Base-by-base conservation (phyloP, 2,797 vertebrate species). In the Zonotrichia albicollis region DNA sequence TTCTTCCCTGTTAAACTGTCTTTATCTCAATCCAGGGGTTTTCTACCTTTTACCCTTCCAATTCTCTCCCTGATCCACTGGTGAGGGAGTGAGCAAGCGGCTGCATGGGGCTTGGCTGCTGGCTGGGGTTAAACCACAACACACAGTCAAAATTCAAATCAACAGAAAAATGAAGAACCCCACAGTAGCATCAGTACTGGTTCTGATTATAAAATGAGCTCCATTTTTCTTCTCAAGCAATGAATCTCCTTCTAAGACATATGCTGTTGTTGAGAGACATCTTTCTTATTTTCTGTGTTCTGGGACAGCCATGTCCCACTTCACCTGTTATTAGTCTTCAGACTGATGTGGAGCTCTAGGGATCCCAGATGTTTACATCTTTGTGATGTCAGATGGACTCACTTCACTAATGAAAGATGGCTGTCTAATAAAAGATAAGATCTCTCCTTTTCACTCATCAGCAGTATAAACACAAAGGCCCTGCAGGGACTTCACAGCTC, bases 81-180 rank as follows among this genome's bases (percentile, higher is more conserved):
- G 30, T 70, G 34, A 10, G 7, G 11, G 20, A 46, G 11, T 34
- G 55, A 68, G n/a, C 0, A 0, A 86, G 25, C 0, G 0, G n/a
- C 46, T 54, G 25, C 16, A 27, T 40, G 30, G 16, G 25, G 20
- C 55, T 48, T 46, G 40, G 64, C 29, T 70, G 40, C n/a, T 61
- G 55, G 29, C 40, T 85, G 65, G n/a, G 23, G 48, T 43, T 84
- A 66, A 50, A 32, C 14, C 65, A 70, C 0, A 0, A 70, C 40
- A 82, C n/a, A 55, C 10, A 17, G 30, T 36, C 57, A 83, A 72
- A 66, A 87, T 36, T 78, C n/a, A 65, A 73, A 72, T 54, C 16
- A 73, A 50, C 15, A 85, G 68, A 58, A 94, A 74, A 79, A 53
- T 23, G 0, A 61, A 53, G 50, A 77, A 70, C 13, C 0, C 23